Percentiles rank a stretch among this genome's conserved stretches.
Conservation (phyloP, 1,140 invertebrate species). For the Heliothis subflexa region DNA sequence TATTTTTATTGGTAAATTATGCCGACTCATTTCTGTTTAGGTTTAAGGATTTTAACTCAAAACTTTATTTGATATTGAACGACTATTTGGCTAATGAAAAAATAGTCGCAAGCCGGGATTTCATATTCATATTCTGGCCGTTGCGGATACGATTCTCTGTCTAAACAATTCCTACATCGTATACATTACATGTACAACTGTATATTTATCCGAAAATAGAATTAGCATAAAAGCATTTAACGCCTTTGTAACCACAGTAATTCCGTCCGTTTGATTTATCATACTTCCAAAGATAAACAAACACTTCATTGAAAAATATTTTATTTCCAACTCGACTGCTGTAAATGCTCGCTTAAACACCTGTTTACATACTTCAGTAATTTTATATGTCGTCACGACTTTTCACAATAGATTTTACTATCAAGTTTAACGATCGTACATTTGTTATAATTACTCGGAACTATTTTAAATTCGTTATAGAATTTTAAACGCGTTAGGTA, state of each 20-base stretch:
- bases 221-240: constrained; percentile 13
- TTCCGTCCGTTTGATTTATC: constrained; percentile 19
- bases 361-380: constrained; percentile 50
- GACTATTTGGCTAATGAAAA: not conserved
- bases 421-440: not conserved
- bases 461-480: not conserved
- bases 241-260: not conserved
- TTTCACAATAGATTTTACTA: constrained; percentile 44
- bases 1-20: constrained; percentile 31
- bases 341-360: constrained; percentile 47
- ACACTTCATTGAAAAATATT: constrained; percentile 27
- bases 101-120: too few species aligned
- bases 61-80: too few species aligned
- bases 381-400: constrained; percentile 54
- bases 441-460: not conserved
- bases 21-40: constrained; percentile 3
- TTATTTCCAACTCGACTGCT: constrained; percentile 1
- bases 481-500: not conserved
- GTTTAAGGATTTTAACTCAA: too few species aligned
- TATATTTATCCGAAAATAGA: not conserved
- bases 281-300: constrained; percentile 2
- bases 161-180: too few species aligned
- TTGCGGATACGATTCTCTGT: too few species aligned
- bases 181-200: too few species aligned
- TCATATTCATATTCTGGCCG: too few species aligned